Evolutionary conservation across 2,113 vertebrate genomes (phyloP), one percentile per base, ranked within the genome.

Genomic region (Philantomba maxwellii): DNA sequence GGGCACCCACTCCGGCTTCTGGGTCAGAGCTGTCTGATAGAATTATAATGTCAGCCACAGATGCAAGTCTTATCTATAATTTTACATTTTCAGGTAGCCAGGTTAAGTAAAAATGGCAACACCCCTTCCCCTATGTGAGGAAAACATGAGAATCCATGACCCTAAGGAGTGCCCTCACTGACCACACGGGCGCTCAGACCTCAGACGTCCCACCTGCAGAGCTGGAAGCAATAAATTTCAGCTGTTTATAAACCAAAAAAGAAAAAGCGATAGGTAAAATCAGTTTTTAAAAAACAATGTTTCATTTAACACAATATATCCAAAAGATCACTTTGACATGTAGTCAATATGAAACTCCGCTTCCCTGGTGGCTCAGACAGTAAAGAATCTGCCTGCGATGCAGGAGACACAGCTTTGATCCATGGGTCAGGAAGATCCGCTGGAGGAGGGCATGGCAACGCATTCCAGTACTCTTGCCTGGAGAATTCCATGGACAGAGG

Each of bases 371-470:
- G 19, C 19, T 70, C n/a, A 70, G 66, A 23, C 19, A 70, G 66
- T 39, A 70, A 70, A 70, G n/a, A 70, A 39, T 70, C 66, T 70
- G 66, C n/a, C 66, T 70, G 66, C n/a, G 23, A 11, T 6, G 19
- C n/a, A 70, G n/a, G 66, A 70, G 66, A 23, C 19, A 6, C 19
- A 39, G n/a, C n/a, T 70, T 70, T 12, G 2, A 70, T 70, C 66
- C 66, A n/a, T 39, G n/a, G 10, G 10, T 70, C 0, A 0, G 66
- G n/a, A 39, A 39, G n/a, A 70, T 23, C 19, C 5, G 5, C n/a
- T 39, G 66, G n/a, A 70, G 66, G 66, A 70, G n/a, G 66, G 19
- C 64, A 23, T 70, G 19, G 64, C 17, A 70, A 70, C n/a, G 4
- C 64, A 36, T 4, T 36, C 64, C n/a, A 36, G n/a, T 70, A 70